Conservation (phyloP, 2,797 vertebrate species). For the Anguilla anguilla region DNA sequence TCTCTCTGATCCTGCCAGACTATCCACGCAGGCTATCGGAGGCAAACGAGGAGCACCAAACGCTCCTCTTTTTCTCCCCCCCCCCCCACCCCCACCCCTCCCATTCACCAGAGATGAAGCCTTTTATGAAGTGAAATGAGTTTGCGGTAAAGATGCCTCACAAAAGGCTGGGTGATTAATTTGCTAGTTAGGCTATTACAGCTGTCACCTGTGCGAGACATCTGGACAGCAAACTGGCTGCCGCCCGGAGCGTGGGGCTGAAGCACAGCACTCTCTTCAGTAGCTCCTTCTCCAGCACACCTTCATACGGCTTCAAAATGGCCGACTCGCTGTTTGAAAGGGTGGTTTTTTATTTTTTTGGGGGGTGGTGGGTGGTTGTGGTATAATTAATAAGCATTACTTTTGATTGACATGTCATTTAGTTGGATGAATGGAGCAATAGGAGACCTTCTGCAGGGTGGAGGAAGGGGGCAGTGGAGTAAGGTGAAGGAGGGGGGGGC, state of each 20-base stretch:
- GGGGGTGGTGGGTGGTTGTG: conserved; percentile 31
- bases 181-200: conserved; percentile 85
- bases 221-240: conserved; percentile 86
- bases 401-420: conserved; percentile 82
- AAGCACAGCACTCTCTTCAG: conserved; percentile 55
- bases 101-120: conserved; percentile 76
- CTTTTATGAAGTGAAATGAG: conserved; percentile 84
- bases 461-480: conserved; percentile 24
- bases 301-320: conserved; percentile 76
- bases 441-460: conserved; percentile 73
- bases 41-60: conserved; percentile 7
- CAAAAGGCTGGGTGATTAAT: conserved; percentile 82
- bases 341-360: conserved; percentile 60
- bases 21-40: background rate
- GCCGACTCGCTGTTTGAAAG: conserved; percentile 72
- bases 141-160: conserved; percentile 79
- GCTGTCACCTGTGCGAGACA: conserved; percentile 85
- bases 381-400: conserved; percentile 83
- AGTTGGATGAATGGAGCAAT: conserved; percentile 78
- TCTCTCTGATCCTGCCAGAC: conserved; percentile 61
- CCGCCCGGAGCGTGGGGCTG: conserved; percentile 72
- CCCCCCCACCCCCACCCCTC: background rate
- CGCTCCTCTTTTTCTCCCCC: conserved; percentile 34
- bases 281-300: conserved; percentile 59
- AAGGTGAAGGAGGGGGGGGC: conserved; percentile 35